Conservation (phyloP, 2,888 invertebrate genomes). For the Onchidella celtica region DNA sequence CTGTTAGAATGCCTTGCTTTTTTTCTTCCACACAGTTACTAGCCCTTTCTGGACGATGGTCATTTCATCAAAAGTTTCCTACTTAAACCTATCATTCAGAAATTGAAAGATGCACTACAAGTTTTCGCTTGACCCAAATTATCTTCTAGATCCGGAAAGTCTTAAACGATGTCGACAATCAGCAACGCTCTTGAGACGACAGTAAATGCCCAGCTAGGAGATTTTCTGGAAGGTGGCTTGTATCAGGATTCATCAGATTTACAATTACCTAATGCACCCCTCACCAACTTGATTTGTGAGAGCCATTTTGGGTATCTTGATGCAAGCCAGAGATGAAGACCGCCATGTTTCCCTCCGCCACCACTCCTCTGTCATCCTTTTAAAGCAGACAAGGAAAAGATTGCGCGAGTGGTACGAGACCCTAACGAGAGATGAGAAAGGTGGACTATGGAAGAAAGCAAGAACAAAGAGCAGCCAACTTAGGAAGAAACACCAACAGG, state of each 20-base stretch:
- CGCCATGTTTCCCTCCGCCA: neutral
- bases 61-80: constrained; percentile 58
- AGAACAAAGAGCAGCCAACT: neutral
- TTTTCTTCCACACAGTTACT: constrained; percentile 21
- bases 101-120: neutral
- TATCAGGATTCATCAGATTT: neutral
- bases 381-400: neutral
- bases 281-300: neutral
- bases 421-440: neutral
- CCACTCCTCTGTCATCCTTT: neutral
- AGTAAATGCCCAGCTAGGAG: neutral
- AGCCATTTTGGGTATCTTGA: neutral
- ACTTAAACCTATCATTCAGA: neutral
- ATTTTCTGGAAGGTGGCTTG: neutral
- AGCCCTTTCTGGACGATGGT: constrained; percentile 25
- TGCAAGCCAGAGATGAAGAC: neutral
- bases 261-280: neutral
- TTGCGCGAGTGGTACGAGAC: neutral
- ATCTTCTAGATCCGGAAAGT: too few relatives aligned
- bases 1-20: too few relatives aligned
- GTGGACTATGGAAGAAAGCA: neutral
- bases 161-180: neutral
- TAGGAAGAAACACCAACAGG: neutral
- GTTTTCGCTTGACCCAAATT: too few relatives aligned
- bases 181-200: neutral